Evolutionary conservation across 2,888 invertebrate species (phyloP).

Genomic region (Ennomos quercinarius): DNA sequence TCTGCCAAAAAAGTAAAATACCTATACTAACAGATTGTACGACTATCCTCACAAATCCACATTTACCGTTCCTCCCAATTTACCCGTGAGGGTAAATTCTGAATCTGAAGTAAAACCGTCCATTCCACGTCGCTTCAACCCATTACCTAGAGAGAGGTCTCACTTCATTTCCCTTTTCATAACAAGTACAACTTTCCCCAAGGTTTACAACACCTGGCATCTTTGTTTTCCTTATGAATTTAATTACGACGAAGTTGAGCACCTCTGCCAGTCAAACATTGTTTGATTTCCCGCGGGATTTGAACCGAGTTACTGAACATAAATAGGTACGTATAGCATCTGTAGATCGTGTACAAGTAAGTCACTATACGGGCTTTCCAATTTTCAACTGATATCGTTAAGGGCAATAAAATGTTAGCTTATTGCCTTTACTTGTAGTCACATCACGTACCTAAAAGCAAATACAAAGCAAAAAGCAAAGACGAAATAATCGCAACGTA

Average conservation of each 20-base stretch:
- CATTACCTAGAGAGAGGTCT: constrained; percentile 13
- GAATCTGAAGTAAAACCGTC: neutral
- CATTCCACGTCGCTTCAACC: constrained; percentile 8
- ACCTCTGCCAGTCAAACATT: constrained; percentile 30
- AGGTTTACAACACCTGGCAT: constrained; percentile 29
- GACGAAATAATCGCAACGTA: too few species aligned
- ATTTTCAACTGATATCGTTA: too few species aligned
- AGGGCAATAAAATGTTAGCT: too few species aligned
- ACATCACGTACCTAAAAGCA: too few species aligned
- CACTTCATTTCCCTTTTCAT: constrained; percentile 27
- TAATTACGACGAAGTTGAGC: constrained; percentile 38
- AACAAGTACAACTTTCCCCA: constrained; percentile 22
- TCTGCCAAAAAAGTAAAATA: too few species aligned
- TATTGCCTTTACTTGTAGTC: too few species aligned
- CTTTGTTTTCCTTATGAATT: constrained; percentile 40
- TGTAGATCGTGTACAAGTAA: constrained; percentile 9
- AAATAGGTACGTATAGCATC: constrained; percentile 10
- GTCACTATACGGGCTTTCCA: too few species aligned
- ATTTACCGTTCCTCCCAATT: too few species aligned
- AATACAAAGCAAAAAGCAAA: too few species aligned
- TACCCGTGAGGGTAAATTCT: constrained; percentile 7
- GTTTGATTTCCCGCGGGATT: constrained; percentile 30
- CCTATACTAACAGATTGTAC: too few species aligned
- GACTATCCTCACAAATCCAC: too few species aligned
- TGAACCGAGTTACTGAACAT: constrained; percentile 22